Evolutionary conservation across 2,797 vertebrate genomes (phyloP).

Genomic region (Sylvilagus floridanus): DNA sequence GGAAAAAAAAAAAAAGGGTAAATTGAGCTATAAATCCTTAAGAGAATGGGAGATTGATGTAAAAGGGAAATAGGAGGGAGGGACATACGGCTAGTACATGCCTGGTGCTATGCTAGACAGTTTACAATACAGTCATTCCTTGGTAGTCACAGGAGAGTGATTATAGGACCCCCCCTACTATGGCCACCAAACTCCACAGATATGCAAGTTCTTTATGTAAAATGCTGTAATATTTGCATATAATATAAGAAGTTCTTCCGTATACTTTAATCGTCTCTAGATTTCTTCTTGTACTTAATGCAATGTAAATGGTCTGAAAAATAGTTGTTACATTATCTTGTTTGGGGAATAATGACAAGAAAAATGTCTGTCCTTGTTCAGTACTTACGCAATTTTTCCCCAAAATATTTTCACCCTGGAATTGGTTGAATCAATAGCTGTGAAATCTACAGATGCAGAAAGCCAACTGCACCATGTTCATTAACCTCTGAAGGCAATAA

Average conservation of each 20-base stretch:
- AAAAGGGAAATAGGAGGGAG: neutral
- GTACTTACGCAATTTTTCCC: no score
- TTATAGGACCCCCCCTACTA: neutral
- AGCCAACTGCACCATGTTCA: rapidly evolving
- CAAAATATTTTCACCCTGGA: neutral
- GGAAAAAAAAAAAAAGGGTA: neutral
- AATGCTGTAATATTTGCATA: neutral
- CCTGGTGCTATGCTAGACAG: neutral
- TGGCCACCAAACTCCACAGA: neutral
- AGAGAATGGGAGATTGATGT: neutral
- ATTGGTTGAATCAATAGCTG: neutral
- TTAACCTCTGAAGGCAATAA: neutral
- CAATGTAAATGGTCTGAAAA: neutral
- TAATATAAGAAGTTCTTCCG: neutral
- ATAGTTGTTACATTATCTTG: neutral
- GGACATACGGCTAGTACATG: rapidly evolving
- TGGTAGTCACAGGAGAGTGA: neutral
- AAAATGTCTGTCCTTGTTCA: neutral
- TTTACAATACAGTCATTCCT: neutral
- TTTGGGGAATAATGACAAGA: neutral
- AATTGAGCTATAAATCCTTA: neutral
- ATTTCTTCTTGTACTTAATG: neutral
- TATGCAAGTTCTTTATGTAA: neutral
- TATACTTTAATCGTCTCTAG: neutral
- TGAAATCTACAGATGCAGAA: neutral